Percentiles rank a stretch among this genome's conserved stretches.
Conservation (phyloP, 2,113 vertebrate genomes). For the Phyllostomus hastatus region DNA sequence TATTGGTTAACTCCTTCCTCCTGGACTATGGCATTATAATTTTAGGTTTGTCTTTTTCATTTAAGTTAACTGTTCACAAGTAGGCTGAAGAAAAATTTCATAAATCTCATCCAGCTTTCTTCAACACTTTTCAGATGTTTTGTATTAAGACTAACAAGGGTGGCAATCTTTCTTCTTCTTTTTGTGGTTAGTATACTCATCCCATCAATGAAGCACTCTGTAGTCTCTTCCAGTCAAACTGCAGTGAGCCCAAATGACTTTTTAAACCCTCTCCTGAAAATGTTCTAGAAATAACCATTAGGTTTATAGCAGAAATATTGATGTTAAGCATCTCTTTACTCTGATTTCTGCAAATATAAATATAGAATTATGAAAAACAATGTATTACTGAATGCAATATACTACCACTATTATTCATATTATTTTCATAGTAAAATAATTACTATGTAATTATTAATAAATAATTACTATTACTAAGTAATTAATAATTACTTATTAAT, state of each 20-base stretch:
- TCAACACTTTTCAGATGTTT: constrained; percentile 18
- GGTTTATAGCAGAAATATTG: neutral
- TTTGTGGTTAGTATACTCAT: neutral
- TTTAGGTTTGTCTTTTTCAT: constrained; percentile 36
- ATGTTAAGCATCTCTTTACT: neutral
- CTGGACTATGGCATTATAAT: neutral
- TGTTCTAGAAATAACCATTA: constrained; percentile 11
- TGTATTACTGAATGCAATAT: neutral
- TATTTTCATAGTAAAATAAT: too few relatives aligned
- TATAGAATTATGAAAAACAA: neutral
- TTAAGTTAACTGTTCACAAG: constrained; percentile 25
- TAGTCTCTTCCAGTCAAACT: neutral
- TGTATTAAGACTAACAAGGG: neutral
- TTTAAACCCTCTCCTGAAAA: neutral
- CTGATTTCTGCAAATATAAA: neutral
- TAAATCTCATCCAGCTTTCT: neutral
- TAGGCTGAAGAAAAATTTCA: neutral
- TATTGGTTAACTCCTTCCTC: constrained; percentile 48
- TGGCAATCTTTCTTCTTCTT: neutral
- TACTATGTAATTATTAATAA: too few relatives aligned
- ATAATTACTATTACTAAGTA: too few relatives aligned
- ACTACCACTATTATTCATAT: neutral
- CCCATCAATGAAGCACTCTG: neutral
- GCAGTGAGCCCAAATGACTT: neutral
- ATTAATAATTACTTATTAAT: too few relatives aligned